Evolutionary conservation across 92 coral and sea anemone species (phyloP), one percentile per base, ranked within the genome.

Genomic region (Porites evermanni): DNA sequence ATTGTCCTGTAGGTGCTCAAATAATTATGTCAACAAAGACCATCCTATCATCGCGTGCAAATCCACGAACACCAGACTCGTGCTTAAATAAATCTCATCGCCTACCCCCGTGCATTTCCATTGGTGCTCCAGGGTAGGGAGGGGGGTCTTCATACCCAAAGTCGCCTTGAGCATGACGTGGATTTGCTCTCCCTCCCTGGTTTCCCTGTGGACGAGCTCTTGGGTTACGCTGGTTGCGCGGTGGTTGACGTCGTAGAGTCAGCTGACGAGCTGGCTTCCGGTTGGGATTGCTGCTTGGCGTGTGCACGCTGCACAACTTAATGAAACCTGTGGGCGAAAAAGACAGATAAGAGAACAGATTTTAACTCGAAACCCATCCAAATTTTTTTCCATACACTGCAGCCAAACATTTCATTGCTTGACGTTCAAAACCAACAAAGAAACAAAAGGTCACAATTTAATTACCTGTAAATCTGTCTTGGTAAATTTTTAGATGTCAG

Each of bases 201-300:
- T 74, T 74, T 1, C 19, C 61, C 74, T 54, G 78, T 13, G 54
- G 74, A 10, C 88, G 88, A 54, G 47, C 53, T 64, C 82, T 64
- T 65, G 12, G 70, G 82, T 77, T 75, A 47, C 76, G 82, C 13
- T 68, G 75, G 63, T 67, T 66, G 3, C 75, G 88, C 60, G 65
- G 83, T 26, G 75, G 92, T 72, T 76, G 89, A 66, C 99, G 98
- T 13, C 99, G 98, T 12, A 97, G 89, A 8, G 99, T 95, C 84
- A 97, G 93, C 79, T 91, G 93, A 53, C 98, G 92, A 8, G 97
- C 97, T 11, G 95, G 96, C 58, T 94, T 94, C 70, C 91, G 91
- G 92, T 95, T 97, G 8, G 99, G 99, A 73, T 97, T 97, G 76
- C 99, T 97, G 79, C 99, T 97, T 19, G 99, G 99, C 16, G 99